Percentiles rank a stretch among this genome's conserved stretches.
Conservation (phyloP, 2,113 vertebrate genomes). For the Genyomyrus donnyi region DNA sequence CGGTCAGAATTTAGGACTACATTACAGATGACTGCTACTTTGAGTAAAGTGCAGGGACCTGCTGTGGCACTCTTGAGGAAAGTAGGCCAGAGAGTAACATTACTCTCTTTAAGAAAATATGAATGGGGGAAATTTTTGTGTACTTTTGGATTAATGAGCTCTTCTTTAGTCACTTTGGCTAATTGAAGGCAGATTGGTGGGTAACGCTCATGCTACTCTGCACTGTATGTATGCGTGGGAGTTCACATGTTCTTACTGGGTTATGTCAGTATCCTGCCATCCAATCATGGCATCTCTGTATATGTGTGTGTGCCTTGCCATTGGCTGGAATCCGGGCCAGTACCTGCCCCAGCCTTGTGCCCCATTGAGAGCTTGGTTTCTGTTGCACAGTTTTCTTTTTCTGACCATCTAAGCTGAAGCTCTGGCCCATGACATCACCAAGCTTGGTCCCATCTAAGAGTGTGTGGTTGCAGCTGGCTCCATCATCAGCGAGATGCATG, state of each 20-base stretch:
- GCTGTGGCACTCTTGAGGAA: not conserved
- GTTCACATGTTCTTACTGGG: not conserved
- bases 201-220: not conserved
- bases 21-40: not conserved
- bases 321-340: not conserved
- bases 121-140: not conserved
- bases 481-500: not conserved
- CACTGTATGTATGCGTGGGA: not conserved
- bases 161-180: not conserved
- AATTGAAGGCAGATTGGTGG: not conserved
- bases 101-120: not conserved
- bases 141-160: not conserved
- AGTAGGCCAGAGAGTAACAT: not conserved
- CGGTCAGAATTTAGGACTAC: not conserved
- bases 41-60: not conserved
- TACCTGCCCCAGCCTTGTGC: not conserved
- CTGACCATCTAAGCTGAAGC: not conserved
- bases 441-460: not conserved
- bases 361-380: not conserved
- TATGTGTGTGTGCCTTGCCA: not conserved
- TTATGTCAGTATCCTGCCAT: not conserved
- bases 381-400: not conserved
- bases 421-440: not conserved
- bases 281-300: not conserved
- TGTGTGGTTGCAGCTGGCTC: not conserved